Evolutionary conservation across 2,888 invertebrate species (phyloP).

Genomic region (Aleiodes leptofemur): DNA sequence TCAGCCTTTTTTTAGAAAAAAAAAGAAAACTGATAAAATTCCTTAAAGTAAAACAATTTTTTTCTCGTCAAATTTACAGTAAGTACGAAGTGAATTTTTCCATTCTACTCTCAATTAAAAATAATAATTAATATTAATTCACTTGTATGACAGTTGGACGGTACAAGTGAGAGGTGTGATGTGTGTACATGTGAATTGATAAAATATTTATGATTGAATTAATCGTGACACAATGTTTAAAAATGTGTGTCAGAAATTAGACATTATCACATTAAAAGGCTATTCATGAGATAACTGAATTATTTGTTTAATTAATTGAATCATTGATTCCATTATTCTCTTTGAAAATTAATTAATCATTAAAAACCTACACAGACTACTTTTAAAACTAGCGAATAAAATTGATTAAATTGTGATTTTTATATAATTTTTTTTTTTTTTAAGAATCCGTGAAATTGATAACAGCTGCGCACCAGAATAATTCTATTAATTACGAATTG

Average conservation of each 20-base stretch:
- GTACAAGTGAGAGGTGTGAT: constrained; percentile 1
- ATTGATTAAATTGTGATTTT: too few species aligned
- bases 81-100: too few species aligned
- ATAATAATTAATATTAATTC: background rate
- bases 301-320: constrained; percentile 4
- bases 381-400: too few species aligned
- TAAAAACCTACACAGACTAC: too few species aligned
- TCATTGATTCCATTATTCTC: background rate
- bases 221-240: background rate
- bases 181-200: background rate
- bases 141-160: constrained; percentile 17
- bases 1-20: background rate
- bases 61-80: too few species aligned
- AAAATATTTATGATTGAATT: constrained; percentile 1
- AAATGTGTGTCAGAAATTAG: background rate
- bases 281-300: background rate
- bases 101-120: background rate
- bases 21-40: constrained; percentile 1
- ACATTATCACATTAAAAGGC: constrained; percentile 6
- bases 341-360: too few species aligned
- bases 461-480: too few species aligned
- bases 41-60: background rate
- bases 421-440: too few species aligned
- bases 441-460: too few species aligned
- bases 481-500: too few species aligned